Conservation (phyloP, 1,140 invertebrate species). For the Drosophila tristis region DNA sequence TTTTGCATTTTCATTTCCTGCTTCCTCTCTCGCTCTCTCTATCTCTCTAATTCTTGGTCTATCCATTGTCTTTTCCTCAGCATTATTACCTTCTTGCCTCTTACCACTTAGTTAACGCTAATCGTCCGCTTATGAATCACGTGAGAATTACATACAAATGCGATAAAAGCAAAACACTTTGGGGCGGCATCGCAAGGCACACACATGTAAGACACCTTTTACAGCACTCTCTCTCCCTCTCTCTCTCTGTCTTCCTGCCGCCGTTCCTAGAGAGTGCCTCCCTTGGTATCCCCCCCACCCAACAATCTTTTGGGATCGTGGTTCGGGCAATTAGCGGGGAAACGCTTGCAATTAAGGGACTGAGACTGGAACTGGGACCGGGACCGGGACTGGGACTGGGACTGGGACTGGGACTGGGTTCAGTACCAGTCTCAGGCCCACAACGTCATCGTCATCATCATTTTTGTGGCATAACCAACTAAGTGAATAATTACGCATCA, state of each 20-base stretch:
- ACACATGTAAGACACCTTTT: constrained; percentile 58
- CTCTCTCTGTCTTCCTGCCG: not conserved
- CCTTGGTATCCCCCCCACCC: not conserved
- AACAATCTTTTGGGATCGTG: constrained; percentile 5
- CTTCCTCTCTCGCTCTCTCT: not conserved
- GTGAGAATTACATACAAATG: constrained; percentile 42
- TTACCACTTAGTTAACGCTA: constrained; percentile 40
- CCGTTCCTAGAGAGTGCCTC: not conserved
- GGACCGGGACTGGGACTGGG: constrained; percentile 9
- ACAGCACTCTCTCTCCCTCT: constrained; percentile 4
- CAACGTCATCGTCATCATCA: constrained; percentile 5
- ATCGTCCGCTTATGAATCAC: constrained; percentile 58
- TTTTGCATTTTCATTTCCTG: not conserved
- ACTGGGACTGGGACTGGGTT: constrained; percentile 3
- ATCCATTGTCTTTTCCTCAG: too few relatives aligned
- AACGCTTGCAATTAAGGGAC: constrained; percentile 58
- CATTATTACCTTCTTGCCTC: too few relatives aligned
- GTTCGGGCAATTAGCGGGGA: constrained; percentile 38
- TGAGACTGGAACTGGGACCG: constrained; percentile 9
- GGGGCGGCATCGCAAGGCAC: constrained; percentile 25
- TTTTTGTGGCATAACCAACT: constrained; percentile 48
- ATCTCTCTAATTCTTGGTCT: not conserved
- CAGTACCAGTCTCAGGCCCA: not conserved
- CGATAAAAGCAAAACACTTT: constrained; percentile 42
- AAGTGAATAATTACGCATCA: constrained; percentile 78